Percentiles rank a stretch among this genome's conserved stretches.
Conservation (phyloP, 2,113 vertebrate genomes). For the Microcebus murinus region DNA sequence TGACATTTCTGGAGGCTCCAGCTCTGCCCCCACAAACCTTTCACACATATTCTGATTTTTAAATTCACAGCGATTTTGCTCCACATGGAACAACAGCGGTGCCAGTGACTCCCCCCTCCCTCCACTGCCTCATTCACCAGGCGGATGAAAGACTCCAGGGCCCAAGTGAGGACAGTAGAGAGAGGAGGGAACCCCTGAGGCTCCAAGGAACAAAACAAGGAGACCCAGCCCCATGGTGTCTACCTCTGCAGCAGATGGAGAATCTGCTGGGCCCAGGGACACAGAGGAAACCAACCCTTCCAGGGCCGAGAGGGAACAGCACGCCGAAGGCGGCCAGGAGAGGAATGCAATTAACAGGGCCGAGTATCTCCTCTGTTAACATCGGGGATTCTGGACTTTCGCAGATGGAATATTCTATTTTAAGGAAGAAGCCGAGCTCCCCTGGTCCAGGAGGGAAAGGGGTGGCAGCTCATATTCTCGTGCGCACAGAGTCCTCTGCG, state of each 20-base stretch:
- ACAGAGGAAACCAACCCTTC: slow-evolving; percentile 25
- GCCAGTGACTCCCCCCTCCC: not conserved
- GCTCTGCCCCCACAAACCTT: slow-evolving; percentile 31
- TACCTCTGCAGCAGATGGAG: slow-evolving; percentile 53
- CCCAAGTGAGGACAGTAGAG: slow-evolving; percentile 38
- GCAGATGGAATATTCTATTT: slow-evolving; percentile 70
- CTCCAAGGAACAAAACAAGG: slow-evolving; percentile 39
- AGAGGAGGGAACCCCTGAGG: slow-evolving; percentile 38
- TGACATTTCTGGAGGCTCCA: not conserved
- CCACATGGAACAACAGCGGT: not conserved
- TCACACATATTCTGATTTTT: not conserved
- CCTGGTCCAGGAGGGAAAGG: slow-evolving; percentile 8
- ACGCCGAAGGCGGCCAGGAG: slow-evolving; percentile 41
- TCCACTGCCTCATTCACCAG: not conserved
- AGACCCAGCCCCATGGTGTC: not conserved
- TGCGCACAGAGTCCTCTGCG: not conserved
- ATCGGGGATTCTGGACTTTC: slow-evolving; percentile 46
- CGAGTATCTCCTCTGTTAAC: slow-evolving; percentile 26
- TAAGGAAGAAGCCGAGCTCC: slow-evolving; percentile 51
- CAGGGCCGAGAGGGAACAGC: slow-evolving; percentile 38
- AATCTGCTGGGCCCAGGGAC: slow-evolving; percentile 57
- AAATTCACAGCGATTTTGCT: slow-evolving; percentile 41
- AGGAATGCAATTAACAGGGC: slow-evolving; percentile 57
- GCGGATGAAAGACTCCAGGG: slow-evolving; percentile 39
- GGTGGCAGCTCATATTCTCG: slow-evolving; percentile 35